Evolutionary conservation across 2,797 vertebrate species (phyloP), one percentile per base, ranked within the genome.

Genomic region (Bovichtus diacanthus): DNA sequence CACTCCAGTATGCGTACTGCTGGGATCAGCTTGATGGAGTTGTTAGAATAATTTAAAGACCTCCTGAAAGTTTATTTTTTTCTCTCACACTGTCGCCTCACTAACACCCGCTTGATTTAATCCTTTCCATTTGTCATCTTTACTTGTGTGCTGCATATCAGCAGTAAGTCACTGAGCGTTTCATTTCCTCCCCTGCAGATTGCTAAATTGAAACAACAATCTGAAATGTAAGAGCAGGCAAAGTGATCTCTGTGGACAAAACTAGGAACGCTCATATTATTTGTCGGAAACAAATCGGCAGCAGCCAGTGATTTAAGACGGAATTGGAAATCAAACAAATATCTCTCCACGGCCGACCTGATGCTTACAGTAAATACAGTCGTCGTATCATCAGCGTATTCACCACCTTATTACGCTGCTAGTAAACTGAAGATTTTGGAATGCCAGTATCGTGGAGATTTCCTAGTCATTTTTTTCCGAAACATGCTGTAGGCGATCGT

Each of bases 1-100:
- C 82, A 85, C 88, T 91, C 78, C 18, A 76, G 81, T 82, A 36
- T 79, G 76, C 83, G 83, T 66, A 67, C 87, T 87, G 87, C 85
- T 85, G 81, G 77, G 89, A 87, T 90, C 84, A 76, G 84, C 79
- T 59, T 87, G 89, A 90, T 90, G 86, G 79, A 90, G 87, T 89
- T 85, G 87, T 93, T 92, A 66, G 91, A 94, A 93, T 94, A 91
- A 93, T 93, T 92, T 90, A 93, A 91, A 90, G 85, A 84, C 80
- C 83, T 82, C 70, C 79, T 87, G 70, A 83, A 84, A 86, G 61
- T 74, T 46, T 59, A n/a, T 53, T 47, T 62, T 64, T 47, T 54
- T 70, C 44, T 67, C 69, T 69, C 73, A 73, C 53, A 76, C 67
- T 61, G 74, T 84, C 58, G 74, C 82, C 83, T 85, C 90, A 91